These are phyloP conservation scores for sheep (Ovis aries) DNA, from an alignment of 2,113 vertebrate genomes.

Conservation along the genomic window ARS-UI_Ramb_v3.0 NC_056055.1:52908001-52908500, in stretches of 20 bases:
- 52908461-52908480: not conserved
- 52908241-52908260: not conserved
- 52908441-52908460: not conserved
- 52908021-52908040: constrained; percentile 30
- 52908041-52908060: not conserved
- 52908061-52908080: not conserved
- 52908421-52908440: not conserved
- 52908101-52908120: constrained; percentile 25
- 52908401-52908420: not conserved
- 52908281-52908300: not conserved
- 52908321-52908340: not conserved
- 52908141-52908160: not conserved
- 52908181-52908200: not conserved
- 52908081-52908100: not conserved
- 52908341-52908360: not conserved
- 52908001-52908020: constrained; percentile 39
- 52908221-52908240: not conserved
- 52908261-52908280: not conserved
- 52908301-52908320: constrained; percentile 35
- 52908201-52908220: not conserved
- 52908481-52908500: not conserved
- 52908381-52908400: not conserved
- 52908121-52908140: not conserved
- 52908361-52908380: not conserved
- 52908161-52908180: constrained; percentile 20